Evolutionary conservation across 2,888 invertebrate genomes (phyloP).

Genomic region (Drosophila monieri): DNA sequence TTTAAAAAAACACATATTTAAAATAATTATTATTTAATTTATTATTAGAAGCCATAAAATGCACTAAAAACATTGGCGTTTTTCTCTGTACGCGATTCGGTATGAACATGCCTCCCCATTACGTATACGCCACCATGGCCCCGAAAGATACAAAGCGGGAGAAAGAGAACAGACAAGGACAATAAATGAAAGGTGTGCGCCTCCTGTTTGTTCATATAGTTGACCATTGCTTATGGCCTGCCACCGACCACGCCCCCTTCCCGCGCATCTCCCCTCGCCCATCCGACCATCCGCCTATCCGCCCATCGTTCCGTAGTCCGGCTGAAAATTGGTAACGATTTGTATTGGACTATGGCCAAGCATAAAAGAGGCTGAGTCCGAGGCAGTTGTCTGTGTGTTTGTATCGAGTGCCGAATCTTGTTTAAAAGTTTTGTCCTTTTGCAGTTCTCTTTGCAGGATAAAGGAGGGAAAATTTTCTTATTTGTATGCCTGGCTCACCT

Average conservation of each 20-base stretch:
- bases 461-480: constrained; percentile 65
- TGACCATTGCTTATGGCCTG: constrained; percentile 74
- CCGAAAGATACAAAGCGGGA: constrained; percentile 8
- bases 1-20: not conserved
- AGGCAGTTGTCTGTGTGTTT: constrained; percentile 30
- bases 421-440: constrained; percentile 61
- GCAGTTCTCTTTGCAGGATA: constrained; percentile 16
- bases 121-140: constrained; percentile 41
- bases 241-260: constrained; percentile 35
- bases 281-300: not conserved
- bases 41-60: not conserved
- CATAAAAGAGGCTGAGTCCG: constrained; percentile 60
- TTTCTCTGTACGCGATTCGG: constrained; percentile 17
- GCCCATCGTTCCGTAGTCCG: constrained; percentile 39
- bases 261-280: constrained; percentile 1
- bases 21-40: not conserved
- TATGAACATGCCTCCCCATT: constrained; percentile 38
- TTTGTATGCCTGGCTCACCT: constrained; percentile 75
- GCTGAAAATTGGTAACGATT: constrained; percentile 80
- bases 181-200: constrained; percentile 78
- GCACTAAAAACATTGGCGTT: not conserved
- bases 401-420: constrained; percentile 35
- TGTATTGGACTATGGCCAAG: constrained; percentile 61
- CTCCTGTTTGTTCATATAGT: constrained; percentile 73
- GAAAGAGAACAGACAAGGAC: constrained; percentile 36